phyloP scores from a whole-genome alignment of 2,888 invertebrate genomes.

The Phaedon cochleariae region DNA sequence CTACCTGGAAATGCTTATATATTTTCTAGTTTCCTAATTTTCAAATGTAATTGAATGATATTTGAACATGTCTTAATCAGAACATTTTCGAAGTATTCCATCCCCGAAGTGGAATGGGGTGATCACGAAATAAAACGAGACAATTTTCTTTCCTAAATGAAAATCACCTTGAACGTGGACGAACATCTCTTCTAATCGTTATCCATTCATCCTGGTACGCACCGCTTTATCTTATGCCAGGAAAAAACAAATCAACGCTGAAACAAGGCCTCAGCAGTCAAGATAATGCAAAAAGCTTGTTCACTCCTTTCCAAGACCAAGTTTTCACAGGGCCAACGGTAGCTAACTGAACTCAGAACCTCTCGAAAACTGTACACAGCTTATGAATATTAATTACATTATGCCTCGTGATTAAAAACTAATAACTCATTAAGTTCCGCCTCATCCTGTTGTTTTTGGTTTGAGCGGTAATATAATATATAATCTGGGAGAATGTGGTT shows the following conservation, averaged over 20 bases:
- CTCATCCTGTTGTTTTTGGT: constrained; percentile 34
- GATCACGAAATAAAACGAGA: too few species aligned
- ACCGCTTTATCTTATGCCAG: too few species aligned
- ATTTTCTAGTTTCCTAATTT: too few species aligned
- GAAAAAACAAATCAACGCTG: background rate
- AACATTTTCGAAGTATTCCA: too few species aligned
- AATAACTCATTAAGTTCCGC: constrained; percentile 42
- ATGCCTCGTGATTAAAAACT: constrained; percentile 43
- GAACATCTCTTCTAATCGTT: too few species aligned
- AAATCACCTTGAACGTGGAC: too few species aligned
- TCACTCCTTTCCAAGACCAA: background rate
- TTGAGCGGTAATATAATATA: constrained; percentile 28
- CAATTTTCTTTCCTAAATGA: too few species aligned
- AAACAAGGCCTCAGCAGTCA: background rate
- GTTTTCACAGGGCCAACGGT: background rate
- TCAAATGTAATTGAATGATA: too few species aligned
- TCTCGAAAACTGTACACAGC: constrained; percentile 25
- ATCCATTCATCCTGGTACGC: too few species aligned
- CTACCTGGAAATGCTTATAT: too few species aligned
- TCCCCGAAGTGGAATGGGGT: too few species aligned
- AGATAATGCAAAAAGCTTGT: background rate
- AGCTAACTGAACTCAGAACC: background rate
- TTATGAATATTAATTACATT: constrained; percentile 46
- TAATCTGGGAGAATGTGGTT: constrained; percentile 20
- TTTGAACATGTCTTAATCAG: too few species aligned